These are phyloP conservation scores for Aplysia californica DNA, from an alignment of 1,140 invertebrate species.

Conservation along the genomic window DNA sequence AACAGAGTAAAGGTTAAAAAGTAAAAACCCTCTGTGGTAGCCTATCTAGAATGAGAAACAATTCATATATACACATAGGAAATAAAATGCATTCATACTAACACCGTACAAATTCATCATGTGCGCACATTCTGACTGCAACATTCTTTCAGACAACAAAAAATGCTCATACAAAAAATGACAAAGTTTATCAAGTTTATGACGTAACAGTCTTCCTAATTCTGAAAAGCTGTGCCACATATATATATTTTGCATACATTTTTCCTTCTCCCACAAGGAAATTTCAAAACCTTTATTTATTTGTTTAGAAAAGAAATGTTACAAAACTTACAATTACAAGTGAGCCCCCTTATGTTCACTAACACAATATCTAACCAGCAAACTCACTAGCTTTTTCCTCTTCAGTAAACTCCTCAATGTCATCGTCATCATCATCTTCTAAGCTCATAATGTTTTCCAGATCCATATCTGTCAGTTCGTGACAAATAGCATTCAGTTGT, in stretches of 20 bases:
- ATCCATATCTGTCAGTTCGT: not conserved
- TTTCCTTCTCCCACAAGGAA: not conserved
- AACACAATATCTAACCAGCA: not conserved
- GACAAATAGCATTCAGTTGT: not conserved
- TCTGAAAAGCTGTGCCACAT: not conserved
- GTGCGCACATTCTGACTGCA: no score
- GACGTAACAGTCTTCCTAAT: no score
- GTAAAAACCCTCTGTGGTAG: not conserved
- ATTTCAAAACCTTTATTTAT: not conserved
- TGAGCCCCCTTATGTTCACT: not conserved
- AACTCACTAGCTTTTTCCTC: slow-evolving; percentile 58
- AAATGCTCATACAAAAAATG: no score
- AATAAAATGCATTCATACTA: no score
- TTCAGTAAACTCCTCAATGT: slow-evolving; percentile 50
- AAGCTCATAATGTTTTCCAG: slow-evolving; percentile 14
- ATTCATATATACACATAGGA: no score
- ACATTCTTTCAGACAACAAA: no score
- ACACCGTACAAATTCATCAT: no score
- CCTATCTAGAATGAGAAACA: no score
- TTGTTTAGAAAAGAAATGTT: not conserved
- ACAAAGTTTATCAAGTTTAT: no score
- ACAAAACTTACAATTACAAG: not conserved
- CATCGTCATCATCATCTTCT: slow-evolving; percentile 55
- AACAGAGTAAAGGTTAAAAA: no score
- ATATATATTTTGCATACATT: not conserved